A percentile compares a stretch with the other conserved stretches of the same genome.
These are phyloP conservation scores for Brachypodius melanocephalos DNA, from an alignment of 2,113 vertebrate species.

Conservation along the genomic window DNA sequence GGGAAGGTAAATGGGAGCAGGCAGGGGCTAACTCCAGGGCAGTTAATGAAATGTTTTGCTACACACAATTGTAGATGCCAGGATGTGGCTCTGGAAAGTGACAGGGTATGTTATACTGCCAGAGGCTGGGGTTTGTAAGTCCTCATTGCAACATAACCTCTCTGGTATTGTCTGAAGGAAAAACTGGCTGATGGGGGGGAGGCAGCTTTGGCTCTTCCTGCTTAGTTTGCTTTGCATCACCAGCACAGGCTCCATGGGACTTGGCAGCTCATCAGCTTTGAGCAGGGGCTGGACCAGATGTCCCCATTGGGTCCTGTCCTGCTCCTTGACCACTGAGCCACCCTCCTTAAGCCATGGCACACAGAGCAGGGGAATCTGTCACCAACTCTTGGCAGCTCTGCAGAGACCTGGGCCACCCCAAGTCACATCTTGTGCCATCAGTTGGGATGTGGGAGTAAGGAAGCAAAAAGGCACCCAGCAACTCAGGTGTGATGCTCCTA, in stretches of 20 bases:
- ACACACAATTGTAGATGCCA: background rate
- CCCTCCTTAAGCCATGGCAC: accelerated
- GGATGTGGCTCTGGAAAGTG: background rate
- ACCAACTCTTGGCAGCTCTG: background rate
- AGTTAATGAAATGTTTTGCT: background rate
- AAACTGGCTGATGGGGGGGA: background rate
- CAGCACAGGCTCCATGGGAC: background rate
- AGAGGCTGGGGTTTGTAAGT: background rate
- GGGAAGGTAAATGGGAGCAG: background rate
- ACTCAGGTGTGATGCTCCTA: background rate
- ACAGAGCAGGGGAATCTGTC: background rate
- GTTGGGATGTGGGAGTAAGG: accelerated
- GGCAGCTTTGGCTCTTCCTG: background rate
- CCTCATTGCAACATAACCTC: background rate
- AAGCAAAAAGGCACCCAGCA: background rate
- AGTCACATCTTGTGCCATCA: accelerated
- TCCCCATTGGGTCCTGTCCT: background rate
- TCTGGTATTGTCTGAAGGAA: background rate
- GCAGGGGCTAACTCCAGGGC: background rate
- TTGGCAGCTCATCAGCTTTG: background rate
- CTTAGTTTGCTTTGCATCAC: background rate
- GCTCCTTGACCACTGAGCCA: background rate
- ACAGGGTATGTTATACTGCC: background rate
- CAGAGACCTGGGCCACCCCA: background rate
- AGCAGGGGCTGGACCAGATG: background rate